Conservation (phyloP, 2,888 invertebrate species). For the Sepiola atlantica region DNA sequence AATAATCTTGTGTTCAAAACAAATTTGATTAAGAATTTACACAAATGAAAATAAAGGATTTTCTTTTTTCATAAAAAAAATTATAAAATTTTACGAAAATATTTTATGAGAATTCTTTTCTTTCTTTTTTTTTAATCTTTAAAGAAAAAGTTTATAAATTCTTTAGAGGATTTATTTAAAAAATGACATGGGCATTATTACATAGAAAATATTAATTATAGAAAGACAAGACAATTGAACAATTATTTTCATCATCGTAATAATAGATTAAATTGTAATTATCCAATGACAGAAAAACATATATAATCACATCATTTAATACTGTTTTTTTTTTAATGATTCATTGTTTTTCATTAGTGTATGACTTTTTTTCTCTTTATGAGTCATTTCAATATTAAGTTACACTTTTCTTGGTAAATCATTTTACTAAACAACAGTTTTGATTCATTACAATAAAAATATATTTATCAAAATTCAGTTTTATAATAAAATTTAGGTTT, state of each 20-base stretch:
- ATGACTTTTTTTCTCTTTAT: not conserved
- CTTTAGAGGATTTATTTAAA: not conserved
- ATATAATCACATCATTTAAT: not conserved
- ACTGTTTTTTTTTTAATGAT: no score
- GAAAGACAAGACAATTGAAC: not conserved
- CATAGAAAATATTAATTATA: not conserved
- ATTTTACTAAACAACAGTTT: not conserved
- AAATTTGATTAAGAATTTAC: not conserved
- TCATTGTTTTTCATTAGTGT: no score
- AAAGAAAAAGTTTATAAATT: not conserved
- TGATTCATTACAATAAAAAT: not conserved
- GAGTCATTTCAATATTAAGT: not conserved
- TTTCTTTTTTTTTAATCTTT: not conserved
- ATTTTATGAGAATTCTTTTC: not conserved
- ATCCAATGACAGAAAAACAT: not conserved
- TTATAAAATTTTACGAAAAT: not conserved
- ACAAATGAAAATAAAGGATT: no score
- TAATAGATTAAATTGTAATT: not conserved
- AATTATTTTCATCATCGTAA: not conserved
- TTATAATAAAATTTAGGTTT: no score
- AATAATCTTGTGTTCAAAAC: not conserved
- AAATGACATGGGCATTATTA: slow-evolving; percentile 8
- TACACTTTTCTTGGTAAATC: not conserved
- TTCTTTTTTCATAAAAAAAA: no score
- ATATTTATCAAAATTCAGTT: no score